These are phyloP conservation scores for Etheostoma spectabile DNA, from an alignment of 2,113 vertebrate species.

Conservation along the genomic window DNA sequence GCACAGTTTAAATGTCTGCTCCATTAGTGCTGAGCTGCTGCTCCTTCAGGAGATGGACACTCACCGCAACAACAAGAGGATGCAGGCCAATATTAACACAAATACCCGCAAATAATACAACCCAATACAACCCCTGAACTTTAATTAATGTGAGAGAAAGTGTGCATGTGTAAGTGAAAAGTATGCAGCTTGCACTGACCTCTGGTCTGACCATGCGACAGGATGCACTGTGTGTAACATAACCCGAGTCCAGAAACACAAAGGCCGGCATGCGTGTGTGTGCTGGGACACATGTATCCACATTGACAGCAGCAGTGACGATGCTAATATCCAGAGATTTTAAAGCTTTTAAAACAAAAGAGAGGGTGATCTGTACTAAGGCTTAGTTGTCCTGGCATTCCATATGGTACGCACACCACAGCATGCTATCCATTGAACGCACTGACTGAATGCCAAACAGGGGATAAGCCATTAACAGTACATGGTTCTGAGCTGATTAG, in stretches of 20 bases:
- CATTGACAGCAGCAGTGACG: conserved; percentile 10
- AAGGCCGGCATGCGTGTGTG: conserved; percentile 22
- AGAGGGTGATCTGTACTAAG: not conserved
- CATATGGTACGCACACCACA: not conserved
- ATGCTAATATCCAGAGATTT: conserved; percentile 9
- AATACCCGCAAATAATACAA: not conserved
- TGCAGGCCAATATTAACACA: not conserved
- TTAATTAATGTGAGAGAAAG: not conserved
- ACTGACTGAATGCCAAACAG: not conserved
- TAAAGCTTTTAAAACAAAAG: conserved; percentile 17
- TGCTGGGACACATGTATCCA: not conserved
- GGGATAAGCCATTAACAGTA: not conserved
- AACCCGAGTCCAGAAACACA: conserved; percentile 54
- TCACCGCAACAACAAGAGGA: not conserved
- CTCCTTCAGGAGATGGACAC: not conserved
- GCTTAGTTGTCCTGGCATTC: not conserved
- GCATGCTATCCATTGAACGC: not conserved
- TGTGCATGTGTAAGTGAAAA: conserved; percentile 14
- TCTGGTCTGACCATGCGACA: conserved; percentile 57
- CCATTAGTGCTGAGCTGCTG: conserved; percentile 7
- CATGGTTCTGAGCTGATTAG: not conserved
- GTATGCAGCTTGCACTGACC: conserved; percentile 49
- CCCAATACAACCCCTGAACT: not conserved
- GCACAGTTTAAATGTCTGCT: conserved; percentile 14
- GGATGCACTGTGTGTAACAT: conserved; percentile 55